These are phyloP conservation scores for Cyclophora albipunctata DNA, from an alignment of 2,888 invertebrate species.

Conservation along the genomic window DNA sequence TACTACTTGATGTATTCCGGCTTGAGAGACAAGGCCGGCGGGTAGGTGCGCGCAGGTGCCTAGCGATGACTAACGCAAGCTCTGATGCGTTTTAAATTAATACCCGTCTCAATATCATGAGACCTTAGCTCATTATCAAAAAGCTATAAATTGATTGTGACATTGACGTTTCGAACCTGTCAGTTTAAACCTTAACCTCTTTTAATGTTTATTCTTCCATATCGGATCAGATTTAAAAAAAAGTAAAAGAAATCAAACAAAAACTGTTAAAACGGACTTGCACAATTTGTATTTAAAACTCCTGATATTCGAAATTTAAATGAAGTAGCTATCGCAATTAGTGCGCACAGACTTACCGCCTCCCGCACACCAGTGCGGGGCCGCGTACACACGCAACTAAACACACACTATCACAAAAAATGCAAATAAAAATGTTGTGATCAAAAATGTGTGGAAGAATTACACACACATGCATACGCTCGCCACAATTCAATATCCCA, in stretches of 20 bases:
- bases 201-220: too few species aligned
- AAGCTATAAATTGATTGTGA: too few species aligned
- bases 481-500: slow-evolving; percentile 70
- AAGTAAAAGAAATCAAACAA: not conserved
- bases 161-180: not conserved
- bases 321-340: slow-evolving; percentile 76
- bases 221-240: too few species aligned
- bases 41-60: slow-evolving; percentile 26
- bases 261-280: slow-evolving; percentile 38
- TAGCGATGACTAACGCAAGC: slow-evolving; percentile 23
- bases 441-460: slow-evolving; percentile 73
- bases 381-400: slow-evolving; percentile 34
- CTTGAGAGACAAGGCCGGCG: slow-evolving; percentile 19
- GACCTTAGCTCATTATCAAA: not conserved
- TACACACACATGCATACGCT: slow-evolving; percentile 42
- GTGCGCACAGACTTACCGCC: slow-evolving; percentile 32
- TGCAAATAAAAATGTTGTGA: slow-evolving; percentile 65
- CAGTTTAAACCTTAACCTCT: too few species aligned
- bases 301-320: slow-evolving; percentile 73
- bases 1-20: slow-evolving; percentile 20
- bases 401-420: slow-evolving; percentile 44
- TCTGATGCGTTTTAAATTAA: slow-evolving; percentile 4
- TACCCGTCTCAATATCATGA: not conserved
- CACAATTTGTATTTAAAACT: slow-evolving; percentile 20
- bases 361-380: slow-evolving; percentile 18